Base-by-base conservation (phyloP, 2,113 vertebrate species). In the Nothocercus julius region DNA sequence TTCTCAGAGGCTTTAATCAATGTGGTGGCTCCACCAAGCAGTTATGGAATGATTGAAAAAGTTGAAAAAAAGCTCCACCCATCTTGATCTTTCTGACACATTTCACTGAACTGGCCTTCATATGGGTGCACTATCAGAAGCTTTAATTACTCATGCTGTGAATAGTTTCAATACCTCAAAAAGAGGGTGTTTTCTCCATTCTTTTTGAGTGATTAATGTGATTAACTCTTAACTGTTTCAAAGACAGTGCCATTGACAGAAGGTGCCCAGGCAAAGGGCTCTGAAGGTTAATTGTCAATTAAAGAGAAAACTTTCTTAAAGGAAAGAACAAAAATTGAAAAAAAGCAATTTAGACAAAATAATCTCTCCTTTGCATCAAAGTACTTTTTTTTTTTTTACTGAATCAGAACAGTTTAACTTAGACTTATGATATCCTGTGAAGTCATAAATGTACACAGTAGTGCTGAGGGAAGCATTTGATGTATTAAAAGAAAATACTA, bases 201-300 rank as follows among this genome's bases (percentile, higher is more conserved):
- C 40, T 67, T 80, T 42, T 6, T 42, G 4, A n/a, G 11, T 49
- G 47, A 49, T 44, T 44, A 44, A 44, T 79, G 36, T 36, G 75
- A 95, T 80, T 93, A 94, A 90, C 44, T 79, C 24, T 53, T 54
- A 79, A 89, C 28, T 74, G 63, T 90, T 93, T 42, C 63, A 90
- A 89, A 90, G 22, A 49, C 1, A 73, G 13, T 2, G 1, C 63
- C 28, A 40, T 54, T 90, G 56, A 44, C 34, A 69, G 34, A 93
- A 90, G 45, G 28, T 73, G 40, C 40, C 88, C 78, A 81, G 24
- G 13, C 67, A 76, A n/a, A 77, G 15, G 58, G 32, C 5, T 58
- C 93, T 66, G 87, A 82, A 95, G 73, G 82, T 95, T 97, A 96
- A 97, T 93, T 97, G 62, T 22, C 76, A 97, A 77, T 95, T 97